These are phyloP conservation scores for Austrolebias charrua DNA, from an alignment of 2,797 vertebrate species.

Conservation along the genomic window DNA sequence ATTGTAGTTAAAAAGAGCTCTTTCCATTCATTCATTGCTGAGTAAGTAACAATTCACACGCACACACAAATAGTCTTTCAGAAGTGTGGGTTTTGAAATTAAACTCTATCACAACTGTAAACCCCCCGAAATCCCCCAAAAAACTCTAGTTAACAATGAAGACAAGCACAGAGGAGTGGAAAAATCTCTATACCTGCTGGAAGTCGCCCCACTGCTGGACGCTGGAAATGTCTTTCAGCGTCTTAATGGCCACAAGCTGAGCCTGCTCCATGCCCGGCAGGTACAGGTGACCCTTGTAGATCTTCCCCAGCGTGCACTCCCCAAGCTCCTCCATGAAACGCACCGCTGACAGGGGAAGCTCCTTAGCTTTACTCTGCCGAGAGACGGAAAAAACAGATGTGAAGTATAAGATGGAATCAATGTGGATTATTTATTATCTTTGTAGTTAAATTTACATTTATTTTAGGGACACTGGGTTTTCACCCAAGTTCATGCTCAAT, in stretches of 20 bases:
- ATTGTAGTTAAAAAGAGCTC: slow-evolving; percentile 19
- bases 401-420: slow-evolving; percentile 10
- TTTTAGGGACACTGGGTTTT: slow-evolving; percentile 15
- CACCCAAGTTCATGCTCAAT: no score
- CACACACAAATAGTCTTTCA: no score
- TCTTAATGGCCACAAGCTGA: slow-evolving; percentile 96
- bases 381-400: neutral
- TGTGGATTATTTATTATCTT: slow-evolving; percentile 1
- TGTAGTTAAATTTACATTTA: slow-evolving; percentile 18
- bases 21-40: slow-evolving; percentile 32
- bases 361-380: slow-evolving; percentile 92
- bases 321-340: slow-evolving; percentile 99
- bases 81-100: neutral
- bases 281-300: slow-evolving; percentile 98
- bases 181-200: slow-evolving; percentile 80
- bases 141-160: neutral
- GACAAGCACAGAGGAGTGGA: neutral
- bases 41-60: neutral
- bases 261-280: slow-evolving; percentile 97
- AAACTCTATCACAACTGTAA: no score
- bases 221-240: slow-evolving; percentile 90
- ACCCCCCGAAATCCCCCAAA: no score
- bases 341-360: slow-evolving; percentile 94
- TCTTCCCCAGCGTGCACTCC: slow-evolving; percentile 91
- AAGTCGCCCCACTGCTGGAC: slow-evolving; percentile 94